These are phyloP conservation scores for Porphyrio hochstetteri DNA, from an alignment of 2,113 vertebrate species.

Conservation along the genomic window DNA sequence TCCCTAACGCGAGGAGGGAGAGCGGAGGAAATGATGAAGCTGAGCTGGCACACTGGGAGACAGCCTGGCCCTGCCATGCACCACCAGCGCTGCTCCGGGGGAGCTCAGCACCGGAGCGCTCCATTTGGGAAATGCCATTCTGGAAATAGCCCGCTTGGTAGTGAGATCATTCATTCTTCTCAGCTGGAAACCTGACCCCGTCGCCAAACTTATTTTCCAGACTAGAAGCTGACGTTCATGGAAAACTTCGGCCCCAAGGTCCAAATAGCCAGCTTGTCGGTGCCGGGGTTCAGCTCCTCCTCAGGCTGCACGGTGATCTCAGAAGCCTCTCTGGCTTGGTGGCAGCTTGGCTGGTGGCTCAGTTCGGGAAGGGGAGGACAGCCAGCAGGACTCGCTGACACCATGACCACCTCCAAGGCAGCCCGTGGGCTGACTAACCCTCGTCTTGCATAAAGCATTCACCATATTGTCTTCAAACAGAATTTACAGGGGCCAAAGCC, in stretches of 20 bases:
- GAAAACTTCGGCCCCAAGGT: background rate
- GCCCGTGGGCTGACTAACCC: background rate
- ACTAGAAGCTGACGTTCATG: conserved; percentile 6
- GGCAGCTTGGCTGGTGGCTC: background rate
- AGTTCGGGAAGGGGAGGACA: background rate
- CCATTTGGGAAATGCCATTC: background rate
- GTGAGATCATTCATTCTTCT: conserved; percentile 59
- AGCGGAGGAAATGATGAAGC: background rate
- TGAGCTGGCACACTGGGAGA: background rate
- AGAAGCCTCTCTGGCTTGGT: background rate
- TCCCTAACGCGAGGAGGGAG: background rate
- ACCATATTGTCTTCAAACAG: background rate
- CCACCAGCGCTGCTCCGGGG: background rate
- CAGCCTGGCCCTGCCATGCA: background rate
- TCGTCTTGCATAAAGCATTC: background rate
- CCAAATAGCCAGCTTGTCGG: background rate
- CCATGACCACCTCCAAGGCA: background rate
- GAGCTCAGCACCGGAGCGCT: background rate
- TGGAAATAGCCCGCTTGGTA: conserved; percentile 29
- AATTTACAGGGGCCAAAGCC: background rate
- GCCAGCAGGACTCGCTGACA: background rate
- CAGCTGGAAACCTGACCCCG: conserved; percentile 25
- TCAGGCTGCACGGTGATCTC: background rate
- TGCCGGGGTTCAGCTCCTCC: background rate
- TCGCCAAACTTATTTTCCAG: conserved; percentile 50